These are phyloP conservation scores for Latheticus oryzae DNA, from an alignment of 2,888 invertebrate genomes.

Conservation along the genomic window DNA sequence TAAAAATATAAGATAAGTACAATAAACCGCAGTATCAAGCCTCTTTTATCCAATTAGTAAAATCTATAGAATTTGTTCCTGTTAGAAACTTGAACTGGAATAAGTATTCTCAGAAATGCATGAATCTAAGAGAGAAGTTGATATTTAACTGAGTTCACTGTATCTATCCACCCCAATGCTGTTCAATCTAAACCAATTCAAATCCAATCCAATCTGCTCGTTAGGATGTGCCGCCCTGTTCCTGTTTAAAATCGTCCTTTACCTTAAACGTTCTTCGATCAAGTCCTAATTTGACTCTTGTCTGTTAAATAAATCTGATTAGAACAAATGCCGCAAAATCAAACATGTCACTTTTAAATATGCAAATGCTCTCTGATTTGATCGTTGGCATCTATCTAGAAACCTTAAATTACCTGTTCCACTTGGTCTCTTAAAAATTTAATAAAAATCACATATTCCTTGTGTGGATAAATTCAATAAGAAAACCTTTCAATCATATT, in stretches of 20 bases:
- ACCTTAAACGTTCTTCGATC: constrained; percentile 64
- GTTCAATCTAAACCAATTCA: constrained; percentile 65
- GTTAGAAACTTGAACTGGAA: no score
- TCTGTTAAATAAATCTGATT: constrained; percentile 63
- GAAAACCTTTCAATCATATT: constrained; percentile 57
- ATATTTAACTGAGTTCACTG: constrained; percentile 48
- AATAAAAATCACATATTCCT: constrained; percentile 58
- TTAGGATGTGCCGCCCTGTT: constrained; percentile 62
- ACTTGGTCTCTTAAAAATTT: constrained; percentile 58
- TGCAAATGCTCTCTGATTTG: constrained; percentile 22
- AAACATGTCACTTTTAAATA: constrained; percentile 44
- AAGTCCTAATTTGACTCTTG: constrained; percentile 64
- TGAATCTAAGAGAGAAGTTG: constrained; percentile 19
- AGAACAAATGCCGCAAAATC: constrained; percentile 53
- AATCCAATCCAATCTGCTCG: constrained; percentile 65
- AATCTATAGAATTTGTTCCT: no score
- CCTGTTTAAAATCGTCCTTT: constrained; percentile 62
- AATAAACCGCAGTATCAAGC: no score
- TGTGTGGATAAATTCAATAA: constrained; percentile 55
- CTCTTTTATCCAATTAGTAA: no score
- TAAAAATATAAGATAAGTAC: no score
- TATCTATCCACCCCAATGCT: constrained; percentile 62
- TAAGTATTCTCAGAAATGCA: constrained; percentile 4
- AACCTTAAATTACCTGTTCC: constrained; percentile 53
- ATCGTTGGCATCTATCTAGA: constrained; percentile 16